A percentile compares a stretch with the other conserved stretches of the same genome.
phyloP scores from a whole-genome alignment of 2,888 invertebrate species.

The Adelognathus sp. region DNA sequence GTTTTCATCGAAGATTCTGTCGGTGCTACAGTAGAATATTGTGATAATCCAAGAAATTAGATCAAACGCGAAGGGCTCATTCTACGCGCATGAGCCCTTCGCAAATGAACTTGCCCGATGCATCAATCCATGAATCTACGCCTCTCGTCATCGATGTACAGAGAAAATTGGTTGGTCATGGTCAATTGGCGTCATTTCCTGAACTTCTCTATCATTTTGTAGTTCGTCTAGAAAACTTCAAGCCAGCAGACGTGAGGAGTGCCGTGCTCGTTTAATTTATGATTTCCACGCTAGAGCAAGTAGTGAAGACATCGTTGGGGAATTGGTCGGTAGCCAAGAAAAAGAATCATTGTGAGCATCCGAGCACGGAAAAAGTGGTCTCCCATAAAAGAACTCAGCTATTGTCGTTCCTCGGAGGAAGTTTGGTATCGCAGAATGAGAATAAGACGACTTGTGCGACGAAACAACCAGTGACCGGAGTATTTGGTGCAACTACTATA shows the following conservation, averaged over 20 bases:
- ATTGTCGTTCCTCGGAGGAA: background rate
- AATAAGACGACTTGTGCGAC: background rate
- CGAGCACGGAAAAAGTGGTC: slow-evolving; percentile 15
- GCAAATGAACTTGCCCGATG: too few relatives aligned
- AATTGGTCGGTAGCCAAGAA: slow-evolving; percentile 55
- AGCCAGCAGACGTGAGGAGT: background rate
- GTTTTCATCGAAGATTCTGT: background rate
- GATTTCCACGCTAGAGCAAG: too few relatives aligned
- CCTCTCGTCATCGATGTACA: background rate
- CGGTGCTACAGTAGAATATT: background rate
- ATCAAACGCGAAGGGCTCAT: too few relatives aligned
- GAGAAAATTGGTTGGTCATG: slow-evolving; percentile 29
- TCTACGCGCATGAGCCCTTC: too few relatives aligned
- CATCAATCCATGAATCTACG: too few relatives aligned
- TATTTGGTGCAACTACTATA: background rate
- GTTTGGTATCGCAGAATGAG: background rate
- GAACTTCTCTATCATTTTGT: slow-evolving; percentile 19
- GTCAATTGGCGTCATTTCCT: slow-evolving; percentile 42
- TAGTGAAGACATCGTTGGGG: too few relatives aligned
- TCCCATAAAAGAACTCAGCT: slow-evolving; percentile 7
- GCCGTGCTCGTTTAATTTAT: slow-evolving; percentile 23
- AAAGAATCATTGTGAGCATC: slow-evolving; percentile 32
- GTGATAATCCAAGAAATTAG: too few relatives aligned
- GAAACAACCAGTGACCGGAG: background rate
- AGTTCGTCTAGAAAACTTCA: slow-evolving; percentile 41